Base-by-base conservation (phyloP, 2,888 invertebrate species). In the Deilephila elpenor region DNA sequence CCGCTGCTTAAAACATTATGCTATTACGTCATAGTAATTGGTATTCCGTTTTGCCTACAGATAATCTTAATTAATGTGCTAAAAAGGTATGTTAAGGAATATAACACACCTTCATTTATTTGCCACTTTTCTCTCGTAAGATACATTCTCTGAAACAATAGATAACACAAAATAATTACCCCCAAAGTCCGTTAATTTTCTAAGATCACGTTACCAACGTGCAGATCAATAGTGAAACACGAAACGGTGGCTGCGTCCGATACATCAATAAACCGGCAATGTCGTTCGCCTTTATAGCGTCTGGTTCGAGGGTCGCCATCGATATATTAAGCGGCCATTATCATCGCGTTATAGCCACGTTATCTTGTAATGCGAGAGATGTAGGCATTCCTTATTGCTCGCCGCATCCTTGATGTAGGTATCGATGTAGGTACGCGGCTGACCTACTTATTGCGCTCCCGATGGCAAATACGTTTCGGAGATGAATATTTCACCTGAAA, bases 331-430 rank as follows among this genome's bases (percentile, higher is more conserved):
- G 44, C 44, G 60, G 60, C 44, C 67, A 51, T 67, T 67, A 67
- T 67, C 51, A 67, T 67, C 44, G 44, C 7, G 20, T 67, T 67
- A 67, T 51, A 51, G 67, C 44, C 56, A 60, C 29, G 29, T 60
- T 44, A 67, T 67, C 67, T 67, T 25, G 44, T 67, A 67, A 67
- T 67, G 67, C 67, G 67, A 67, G 64, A 64, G 67, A 67, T 67
- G 37, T 64, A 37, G 44, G 25, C 51, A 67, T 67, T 67, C 67
- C 51, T 25, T 51, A 67, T 17, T 67, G 51, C 67, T 44, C 5
- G 25, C 60, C 51, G 51, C 44, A 67, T 51, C 67, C 67, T 67
- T 67, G 67, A 67, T 51, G 5, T 62, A 56, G 56, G 62, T 37
- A 62, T 34, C 19, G 20, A 64, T 25, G 25, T 25, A 25, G 25